phyloP scores from a whole-genome alignment of 2,797 vertebrate species.

The Meda fulgida region DNA sequence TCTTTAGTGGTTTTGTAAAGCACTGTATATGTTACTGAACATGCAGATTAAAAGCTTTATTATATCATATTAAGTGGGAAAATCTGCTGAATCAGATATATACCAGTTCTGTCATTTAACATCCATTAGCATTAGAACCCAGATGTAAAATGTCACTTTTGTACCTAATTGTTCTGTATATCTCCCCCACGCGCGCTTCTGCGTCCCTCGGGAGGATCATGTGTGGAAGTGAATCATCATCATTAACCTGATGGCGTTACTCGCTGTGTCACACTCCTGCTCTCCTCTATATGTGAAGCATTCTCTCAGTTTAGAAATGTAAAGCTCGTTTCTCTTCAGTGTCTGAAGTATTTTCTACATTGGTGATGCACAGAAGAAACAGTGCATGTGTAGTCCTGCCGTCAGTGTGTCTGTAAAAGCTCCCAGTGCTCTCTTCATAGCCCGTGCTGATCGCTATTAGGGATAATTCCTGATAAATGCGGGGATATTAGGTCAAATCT shows the following conservation, averaged over 20 bases:
- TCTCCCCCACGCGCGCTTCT: not conserved
- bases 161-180: not conserved
- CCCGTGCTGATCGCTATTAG: constrained; percentile 81
- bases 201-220: not conserved
- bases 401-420: constrained; percentile 79
- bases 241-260: not conserved
- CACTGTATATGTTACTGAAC: not conserved
- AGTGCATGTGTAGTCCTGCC: constrained; percentile 75
- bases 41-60: too few species aligned
- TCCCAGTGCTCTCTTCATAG: constrained; percentile 77
- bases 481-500: constrained; percentile 82
- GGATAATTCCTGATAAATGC: constrained; percentile 85
- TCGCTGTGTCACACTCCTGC: not conserved
- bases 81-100: not conserved
- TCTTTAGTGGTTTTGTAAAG: not conserved
- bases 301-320: not conserved
- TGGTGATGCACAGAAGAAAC: not conserved
- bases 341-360: not conserved
- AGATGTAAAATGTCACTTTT: not conserved
- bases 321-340: not conserved
- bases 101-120: not conserved
- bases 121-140: not conserved
- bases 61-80: too few species aligned
- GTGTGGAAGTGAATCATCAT: not conserved
- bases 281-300: not conserved